Conservation (phyloP, 2,113 vertebrate genomes). For the Marmota monax region DNA sequence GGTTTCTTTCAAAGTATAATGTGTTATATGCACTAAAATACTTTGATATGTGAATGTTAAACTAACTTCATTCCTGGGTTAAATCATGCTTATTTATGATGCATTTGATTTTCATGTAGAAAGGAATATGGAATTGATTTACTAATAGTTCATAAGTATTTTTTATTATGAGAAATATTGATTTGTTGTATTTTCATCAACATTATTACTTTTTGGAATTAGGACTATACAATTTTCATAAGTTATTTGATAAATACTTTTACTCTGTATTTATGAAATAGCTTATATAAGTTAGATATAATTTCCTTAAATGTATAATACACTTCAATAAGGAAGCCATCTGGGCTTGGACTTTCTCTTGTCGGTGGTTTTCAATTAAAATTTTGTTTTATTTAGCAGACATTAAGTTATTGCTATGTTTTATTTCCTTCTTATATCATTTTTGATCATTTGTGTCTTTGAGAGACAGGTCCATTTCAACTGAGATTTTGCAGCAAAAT, state of each 20-base stretch:
- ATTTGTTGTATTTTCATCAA: neutral
- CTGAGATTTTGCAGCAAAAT: neutral
- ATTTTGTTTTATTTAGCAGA: neutral
- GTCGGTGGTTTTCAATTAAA: neutral
- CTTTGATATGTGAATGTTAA: neutral
- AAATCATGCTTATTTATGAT: neutral
- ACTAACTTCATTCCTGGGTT: neutral
- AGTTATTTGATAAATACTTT: neutral
- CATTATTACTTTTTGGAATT: neutral
- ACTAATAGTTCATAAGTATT: neutral
- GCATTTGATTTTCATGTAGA: neutral
- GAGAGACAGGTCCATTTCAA: neutral
- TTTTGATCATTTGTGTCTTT: neutral
- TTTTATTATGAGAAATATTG: neutral
- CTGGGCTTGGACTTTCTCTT: neutral
- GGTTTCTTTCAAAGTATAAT: neutral
- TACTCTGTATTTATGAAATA: neutral
- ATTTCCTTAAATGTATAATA: neutral
- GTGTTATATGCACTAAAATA: neutral
- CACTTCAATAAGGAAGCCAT: neutral
- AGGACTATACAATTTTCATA: neutral
- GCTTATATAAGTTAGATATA: neutral
- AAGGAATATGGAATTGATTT: neutral
- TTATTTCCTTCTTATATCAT: neutral
- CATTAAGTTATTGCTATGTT: neutral